These are phyloP conservation scores for Perccottus glenii DNA, from an alignment of 2,113 vertebrate species.

Conservation along the genomic window DNA sequence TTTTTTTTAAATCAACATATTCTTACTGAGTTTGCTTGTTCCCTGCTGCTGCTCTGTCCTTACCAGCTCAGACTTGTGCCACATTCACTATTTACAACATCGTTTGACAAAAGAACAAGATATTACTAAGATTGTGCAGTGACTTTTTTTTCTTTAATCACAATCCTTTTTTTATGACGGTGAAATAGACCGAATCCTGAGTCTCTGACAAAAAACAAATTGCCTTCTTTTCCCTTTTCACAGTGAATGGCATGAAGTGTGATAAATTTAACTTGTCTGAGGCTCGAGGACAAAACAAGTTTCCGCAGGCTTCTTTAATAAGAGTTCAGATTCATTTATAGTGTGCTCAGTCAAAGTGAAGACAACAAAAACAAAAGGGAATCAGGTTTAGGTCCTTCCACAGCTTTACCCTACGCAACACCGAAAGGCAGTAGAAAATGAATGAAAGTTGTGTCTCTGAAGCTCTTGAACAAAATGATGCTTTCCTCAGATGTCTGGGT, in stretches of 20 bases:
- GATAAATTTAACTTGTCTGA: conserved; percentile 33
- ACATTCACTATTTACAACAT: conserved; percentile 16
- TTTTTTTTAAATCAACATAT: too few relatives aligned
- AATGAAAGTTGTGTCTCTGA: too few relatives aligned
- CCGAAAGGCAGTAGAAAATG: too few relatives aligned
- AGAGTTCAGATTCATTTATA: conserved; percentile 17
- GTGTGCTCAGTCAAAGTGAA: not conserved
- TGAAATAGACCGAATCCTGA: conserved; percentile 31
- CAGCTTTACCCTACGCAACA: too few relatives aligned
- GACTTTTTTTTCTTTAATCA: conserved; percentile 49
- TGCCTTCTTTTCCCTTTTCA: conserved; percentile 20
- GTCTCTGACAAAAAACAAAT: conserved; percentile 39
- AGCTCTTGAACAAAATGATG: too few relatives aligned
- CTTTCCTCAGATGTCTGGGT: too few relatives aligned
- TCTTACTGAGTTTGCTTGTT: too few relatives aligned
- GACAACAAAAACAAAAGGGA: conserved; percentile 1
- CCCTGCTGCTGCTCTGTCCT: too few relatives aligned
- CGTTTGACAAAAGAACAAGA: conserved; percentile 45
- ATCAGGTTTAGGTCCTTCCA: too few relatives aligned
- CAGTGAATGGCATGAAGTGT: conserved; percentile 10
- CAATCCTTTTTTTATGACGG: conserved; percentile 44
- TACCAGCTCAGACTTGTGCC: conserved; percentile 32
- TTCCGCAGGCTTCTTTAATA: conserved; percentile 13
- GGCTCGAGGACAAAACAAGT: conserved; percentile 4
- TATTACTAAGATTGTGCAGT: conserved; percentile 62